Conservation (phyloP, 1,140 invertebrate genomes). For the Sycobia sp. region DNA sequence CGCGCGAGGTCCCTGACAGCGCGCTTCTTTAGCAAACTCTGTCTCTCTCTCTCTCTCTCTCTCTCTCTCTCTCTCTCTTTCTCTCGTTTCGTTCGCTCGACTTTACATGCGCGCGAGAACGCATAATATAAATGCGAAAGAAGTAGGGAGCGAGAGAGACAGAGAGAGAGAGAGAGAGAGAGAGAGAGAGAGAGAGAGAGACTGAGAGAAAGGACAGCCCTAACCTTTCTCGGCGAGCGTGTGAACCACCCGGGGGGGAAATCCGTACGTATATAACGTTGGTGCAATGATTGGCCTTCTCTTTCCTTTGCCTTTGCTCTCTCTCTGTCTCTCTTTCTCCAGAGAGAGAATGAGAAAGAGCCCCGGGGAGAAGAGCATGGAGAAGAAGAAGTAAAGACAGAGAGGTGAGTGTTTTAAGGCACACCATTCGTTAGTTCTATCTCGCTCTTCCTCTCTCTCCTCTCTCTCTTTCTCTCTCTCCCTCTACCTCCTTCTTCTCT, state of each 20-base stretch:
- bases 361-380: not conserved
- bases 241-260: constrained; percentile 26
- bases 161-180: not conserved
- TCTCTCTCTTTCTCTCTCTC: not conserved
- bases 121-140: too few relatives aligned
- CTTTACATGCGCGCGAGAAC: too few relatives aligned
- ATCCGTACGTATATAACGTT: not conserved
- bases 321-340: too few relatives aligned
- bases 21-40: not conserved
- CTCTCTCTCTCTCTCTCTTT: too few relatives aligned
- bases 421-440: not conserved
- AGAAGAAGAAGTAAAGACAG: not conserved
- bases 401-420: not conserved
- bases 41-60: too few relatives aligned
- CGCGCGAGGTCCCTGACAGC: not conserved
- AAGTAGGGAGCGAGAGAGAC: too few relatives aligned
- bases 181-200: not conserved
- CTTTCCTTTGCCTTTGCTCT: too few relatives aligned
- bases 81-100: too few relatives aligned
- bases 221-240: constrained; percentile 22
- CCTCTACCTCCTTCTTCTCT: too few relatives aligned
- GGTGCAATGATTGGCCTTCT: constrained; percentile 24
- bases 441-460: not conserved
- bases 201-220: not conserved
- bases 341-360: not conserved